A percentile compares a stretch with the other conserved stretches of the same genome.
phyloP scores from a whole-genome alignment of 2,888 invertebrate species.

The Hydrotaea diabolus region DNA sequence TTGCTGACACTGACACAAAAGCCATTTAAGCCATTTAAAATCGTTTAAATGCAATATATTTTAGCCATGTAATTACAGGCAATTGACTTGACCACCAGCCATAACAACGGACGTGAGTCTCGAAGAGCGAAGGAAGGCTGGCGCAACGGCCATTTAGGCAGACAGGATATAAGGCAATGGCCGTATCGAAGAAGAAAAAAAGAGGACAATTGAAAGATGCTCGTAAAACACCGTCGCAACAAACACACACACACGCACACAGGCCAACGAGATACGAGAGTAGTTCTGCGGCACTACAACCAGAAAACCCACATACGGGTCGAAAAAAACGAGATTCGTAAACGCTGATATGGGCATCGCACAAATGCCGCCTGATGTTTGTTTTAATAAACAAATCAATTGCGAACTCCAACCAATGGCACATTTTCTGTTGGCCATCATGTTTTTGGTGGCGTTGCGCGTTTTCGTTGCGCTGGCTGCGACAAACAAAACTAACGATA shows the following conservation, averaged over 20 bases:
- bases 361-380: conserved; percentile 29
- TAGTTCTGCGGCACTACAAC: not conserved
- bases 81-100: conserved; percentile 60
- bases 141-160: not conserved
- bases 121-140: no score
- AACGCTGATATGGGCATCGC: not conserved
- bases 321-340: conserved; percentile 5
- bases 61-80: conserved; percentile 57
- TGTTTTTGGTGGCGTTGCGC: not conserved
- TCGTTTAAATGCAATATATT: conserved; percentile 56
- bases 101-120: no score
- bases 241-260: no score
- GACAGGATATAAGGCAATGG: not conserved
- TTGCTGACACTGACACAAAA: not conserved
- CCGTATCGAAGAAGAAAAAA: not conserved
- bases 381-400: conserved; percentile 64
- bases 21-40: conserved; percentile 53
- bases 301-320: not conserved
- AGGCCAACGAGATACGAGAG: not conserved
- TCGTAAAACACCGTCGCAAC: not conserved
- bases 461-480: not conserved
- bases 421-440: conserved; percentile 55
- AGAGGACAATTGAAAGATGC: not conserved
- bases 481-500: conserved; percentile 46
- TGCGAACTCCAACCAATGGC: conserved; percentile 63